Percentiles rank a stretch among this genome's conserved stretches.
Evolutionary conservation across 2,888 invertebrate genomes (phyloP).

Genomic region (Synanthedon formicaeformis): DNA sequence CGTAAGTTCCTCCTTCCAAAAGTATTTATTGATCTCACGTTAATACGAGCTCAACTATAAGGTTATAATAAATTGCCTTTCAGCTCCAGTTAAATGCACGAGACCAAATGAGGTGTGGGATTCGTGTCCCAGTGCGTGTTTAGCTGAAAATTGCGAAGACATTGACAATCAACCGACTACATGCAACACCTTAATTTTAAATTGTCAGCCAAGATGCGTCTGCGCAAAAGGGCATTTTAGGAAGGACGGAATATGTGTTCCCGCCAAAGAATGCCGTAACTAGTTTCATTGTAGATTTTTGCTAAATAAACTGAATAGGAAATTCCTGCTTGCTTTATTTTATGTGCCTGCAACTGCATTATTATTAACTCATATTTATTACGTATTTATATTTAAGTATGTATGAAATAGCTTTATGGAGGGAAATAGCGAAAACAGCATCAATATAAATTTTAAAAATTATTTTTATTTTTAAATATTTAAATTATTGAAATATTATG

Average conservation of each 20-base stretch:
- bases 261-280: constrained; percentile 16
- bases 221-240: constrained; percentile 24
- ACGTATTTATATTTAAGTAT: too few species aligned
- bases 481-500: too few species aligned
- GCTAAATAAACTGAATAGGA: too few species aligned
- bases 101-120: constrained; percentile 24
- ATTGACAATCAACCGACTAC: constrained; percentile 10
- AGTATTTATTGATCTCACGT: background rate
- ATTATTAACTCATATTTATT: too few species aligned
- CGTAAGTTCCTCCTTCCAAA: constrained; percentile 4
- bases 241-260: constrained; percentile 17
- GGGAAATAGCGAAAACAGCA: too few species aligned
- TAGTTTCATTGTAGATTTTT: background rate
- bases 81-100: constrained; percentile 27
- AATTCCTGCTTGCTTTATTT: too few species aligned
- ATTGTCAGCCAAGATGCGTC: constrained; percentile 28
- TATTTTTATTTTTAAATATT: too few species aligned
- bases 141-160: constrained; percentile 23
- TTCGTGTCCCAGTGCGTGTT: constrained; percentile 23
- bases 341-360: too few species aligned
- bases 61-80: constrained; percentile 1
- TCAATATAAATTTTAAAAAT: too few species aligned
- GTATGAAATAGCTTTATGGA: too few species aligned
- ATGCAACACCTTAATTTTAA: constrained; percentile 23
- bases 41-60: background rate